Evolutionary conservation across 2,113 vertebrate species (phyloP).

Genomic region (Epinephelus lanceolatus): DNA sequence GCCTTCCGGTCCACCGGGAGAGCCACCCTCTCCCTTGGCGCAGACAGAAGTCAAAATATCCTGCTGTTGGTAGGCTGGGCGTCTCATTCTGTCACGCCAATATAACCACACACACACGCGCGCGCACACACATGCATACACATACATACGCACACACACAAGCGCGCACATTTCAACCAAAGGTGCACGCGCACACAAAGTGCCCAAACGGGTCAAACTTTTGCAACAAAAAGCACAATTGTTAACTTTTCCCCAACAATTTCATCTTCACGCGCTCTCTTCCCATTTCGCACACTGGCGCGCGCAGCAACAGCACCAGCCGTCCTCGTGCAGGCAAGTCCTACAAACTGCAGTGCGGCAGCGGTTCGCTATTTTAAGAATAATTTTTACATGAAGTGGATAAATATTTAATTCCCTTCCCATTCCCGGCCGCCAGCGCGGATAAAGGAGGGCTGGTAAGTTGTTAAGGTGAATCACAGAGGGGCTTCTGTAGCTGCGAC

Average conservation of each 20-base stretch:
- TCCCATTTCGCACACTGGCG: background rate
- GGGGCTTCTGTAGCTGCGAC: background rate
- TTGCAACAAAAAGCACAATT: background rate
- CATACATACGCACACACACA: background rate
- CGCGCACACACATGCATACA: background rate
- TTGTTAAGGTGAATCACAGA: background rate
- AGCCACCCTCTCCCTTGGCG: slow-evolving; percentile 20
- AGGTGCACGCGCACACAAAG: background rate
- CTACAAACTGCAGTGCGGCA: slow-evolving; percentile 84
- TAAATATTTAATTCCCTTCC: slow-evolving; percentile 76
- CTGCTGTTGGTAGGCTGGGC: background rate
- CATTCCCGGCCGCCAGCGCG: slow-evolving; percentile 5
- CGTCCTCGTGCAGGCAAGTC: slow-evolving; percentile 51
- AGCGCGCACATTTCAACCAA: background rate
- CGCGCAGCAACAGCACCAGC: slow-evolving; percentile 41
- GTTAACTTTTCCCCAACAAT: slow-evolving; percentile 24
- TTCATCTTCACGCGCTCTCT: background rate
- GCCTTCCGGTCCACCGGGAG: slow-evolving; percentile 22
- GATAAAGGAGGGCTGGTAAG: slow-evolving; percentile 19
- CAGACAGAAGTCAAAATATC: slow-evolving; percentile 27
- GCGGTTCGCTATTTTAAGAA: slow-evolving; percentile 76
- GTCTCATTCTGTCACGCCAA: slow-evolving; percentile 5
- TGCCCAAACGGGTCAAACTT: slow-evolving; percentile 35
- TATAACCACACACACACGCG: background rate
- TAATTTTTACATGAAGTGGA: slow-evolving; percentile 73